phyloP scores from a whole-genome alignment of 2,888 invertebrate genomes.

The Imbricaverruca yamaguchii region DNA sequence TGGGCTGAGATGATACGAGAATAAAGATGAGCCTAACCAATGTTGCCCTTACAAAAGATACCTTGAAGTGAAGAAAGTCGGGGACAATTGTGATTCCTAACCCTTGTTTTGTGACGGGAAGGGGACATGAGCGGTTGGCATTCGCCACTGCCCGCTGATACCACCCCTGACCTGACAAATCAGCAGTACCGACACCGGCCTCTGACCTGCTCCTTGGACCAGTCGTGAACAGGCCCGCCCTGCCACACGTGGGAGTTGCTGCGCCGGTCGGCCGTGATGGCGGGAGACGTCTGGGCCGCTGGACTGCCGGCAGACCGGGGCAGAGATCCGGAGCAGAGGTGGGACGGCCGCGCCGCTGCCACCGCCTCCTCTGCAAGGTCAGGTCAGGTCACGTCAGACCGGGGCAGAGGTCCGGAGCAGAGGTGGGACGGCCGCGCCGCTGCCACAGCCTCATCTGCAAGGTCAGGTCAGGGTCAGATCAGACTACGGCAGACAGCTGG shows the following conservation, averaged over 20 bases:
- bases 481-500: conserved; percentile 25
- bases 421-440: conserved; percentile 23
- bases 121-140: too few relatives aligned
- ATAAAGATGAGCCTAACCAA: too few relatives aligned
- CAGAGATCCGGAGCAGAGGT: conserved; percentile 23
- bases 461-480: background rate
- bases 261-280: conserved; percentile 23
- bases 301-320: conserved; percentile 27
- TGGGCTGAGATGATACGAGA: too few relatives aligned
- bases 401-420: conserved; percentile 24
- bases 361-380: conserved; percentile 9
- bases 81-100: too few relatives aligned
- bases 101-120: too few relatives aligned
- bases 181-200: too few relatives aligned
- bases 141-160: too few relatives aligned
- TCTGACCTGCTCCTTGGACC: conserved; percentile 66
- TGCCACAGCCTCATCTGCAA: conserved; percentile 4
- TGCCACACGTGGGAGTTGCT: conserved; percentile 56
- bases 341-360: conserved; percentile 22
- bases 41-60: too few relatives aligned
- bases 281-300: conserved; percentile 26
- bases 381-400: conserved; percentile 13
- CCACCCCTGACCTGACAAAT: too few relatives aligned
- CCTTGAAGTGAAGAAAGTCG: too few relatives aligned
- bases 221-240: conserved; percentile 61